Evolutionary conservation across 2,888 invertebrate species (phyloP).

Genomic region (Oligia strigilis): DNA sequence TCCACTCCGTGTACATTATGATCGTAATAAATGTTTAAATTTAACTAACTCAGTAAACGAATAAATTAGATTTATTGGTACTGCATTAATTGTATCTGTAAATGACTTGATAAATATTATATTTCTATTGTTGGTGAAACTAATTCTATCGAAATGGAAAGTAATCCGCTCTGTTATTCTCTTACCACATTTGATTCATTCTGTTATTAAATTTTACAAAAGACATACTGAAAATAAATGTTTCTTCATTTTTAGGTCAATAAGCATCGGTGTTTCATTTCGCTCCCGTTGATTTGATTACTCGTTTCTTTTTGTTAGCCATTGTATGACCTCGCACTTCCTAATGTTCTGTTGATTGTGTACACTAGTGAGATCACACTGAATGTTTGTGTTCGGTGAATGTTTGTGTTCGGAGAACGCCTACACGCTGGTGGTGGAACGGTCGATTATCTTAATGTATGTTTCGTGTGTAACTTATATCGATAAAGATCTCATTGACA

Average conservation of each 20-base stretch:
- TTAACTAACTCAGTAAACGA: conserved; percentile 88
- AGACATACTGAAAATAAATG: conserved; percentile 93
- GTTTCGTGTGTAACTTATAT: conserved; percentile 46
- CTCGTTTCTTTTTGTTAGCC: conserved; percentile 36
- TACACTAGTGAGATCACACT: conserved; percentile 23
- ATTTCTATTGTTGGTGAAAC: conserved; percentile 89
- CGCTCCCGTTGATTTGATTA: conserved; percentile 46
- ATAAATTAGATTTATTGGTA: conserved; percentile 89
- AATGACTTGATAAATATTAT: conserved; percentile 89
- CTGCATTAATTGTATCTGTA: conserved; percentile 89
- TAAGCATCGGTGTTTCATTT: conserved; percentile 91
- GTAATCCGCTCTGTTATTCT: conserved; percentile 89
- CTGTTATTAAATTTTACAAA: conserved; percentile 92
- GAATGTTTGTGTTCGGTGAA: conserved; percentile 37
- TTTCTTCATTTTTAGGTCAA: conserved; percentile 94
- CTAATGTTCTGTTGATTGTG: conserved; percentile 34
- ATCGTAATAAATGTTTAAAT: conserved; percentile 86
- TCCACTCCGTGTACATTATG: conserved; percentile 80
- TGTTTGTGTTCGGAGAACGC: conserved; percentile 32
- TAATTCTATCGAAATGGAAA: conserved; percentile 87
- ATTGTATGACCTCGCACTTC: conserved; percentile 18
- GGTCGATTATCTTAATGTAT: conserved; percentile 40
- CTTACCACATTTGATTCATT: conserved; percentile 89
- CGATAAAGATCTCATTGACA: conserved; percentile 55
- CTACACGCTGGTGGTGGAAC: conserved; percentile 42